Conservation (phyloP, 2,797 vertebrate genomes). For the Chiloscyllium punctatum region DNA sequence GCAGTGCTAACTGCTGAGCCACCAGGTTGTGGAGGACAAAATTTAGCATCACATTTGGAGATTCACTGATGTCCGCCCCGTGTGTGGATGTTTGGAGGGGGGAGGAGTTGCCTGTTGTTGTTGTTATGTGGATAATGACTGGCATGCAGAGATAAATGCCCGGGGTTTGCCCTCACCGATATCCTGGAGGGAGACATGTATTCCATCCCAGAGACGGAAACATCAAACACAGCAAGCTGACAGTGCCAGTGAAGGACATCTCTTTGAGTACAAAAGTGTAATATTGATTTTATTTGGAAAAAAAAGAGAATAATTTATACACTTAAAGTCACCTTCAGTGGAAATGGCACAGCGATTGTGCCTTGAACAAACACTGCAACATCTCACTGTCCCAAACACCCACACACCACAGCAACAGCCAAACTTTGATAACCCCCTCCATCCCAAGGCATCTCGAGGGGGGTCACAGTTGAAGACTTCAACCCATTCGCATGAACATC, state of each 20-base stretch:
- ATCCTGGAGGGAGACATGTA: neutral
- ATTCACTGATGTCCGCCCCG: no score
- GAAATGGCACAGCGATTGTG: neutral
- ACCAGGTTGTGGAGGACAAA: no score
- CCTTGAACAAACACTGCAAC: no score
- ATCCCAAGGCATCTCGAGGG: neutral
- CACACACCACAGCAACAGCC: neutral
- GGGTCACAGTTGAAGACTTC: neutral
- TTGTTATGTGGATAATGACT: no score
- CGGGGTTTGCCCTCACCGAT: neutral
- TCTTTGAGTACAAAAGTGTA: constrained; percentile 6
- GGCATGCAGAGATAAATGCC: no score
- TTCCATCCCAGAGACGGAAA: neutral
- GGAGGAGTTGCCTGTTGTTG: no score
- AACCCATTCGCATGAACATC: neutral
- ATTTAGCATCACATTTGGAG: no score
- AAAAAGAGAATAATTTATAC: neutral
- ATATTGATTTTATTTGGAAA: constrained; percentile 29
- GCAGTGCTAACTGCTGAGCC: no score
- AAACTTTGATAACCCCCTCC: neutral
- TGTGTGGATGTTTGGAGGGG: no score
- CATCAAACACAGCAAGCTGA: neutral
- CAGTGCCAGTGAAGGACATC: neutral
- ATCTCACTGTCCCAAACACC: neutral
- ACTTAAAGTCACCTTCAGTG: neutral